Percentiles rank a stretch among this genome's conserved stretches.
phyloP scores from a whole-genome alignment of 2,888 invertebrate genomes.

The Drosophila anomalata region DNA sequence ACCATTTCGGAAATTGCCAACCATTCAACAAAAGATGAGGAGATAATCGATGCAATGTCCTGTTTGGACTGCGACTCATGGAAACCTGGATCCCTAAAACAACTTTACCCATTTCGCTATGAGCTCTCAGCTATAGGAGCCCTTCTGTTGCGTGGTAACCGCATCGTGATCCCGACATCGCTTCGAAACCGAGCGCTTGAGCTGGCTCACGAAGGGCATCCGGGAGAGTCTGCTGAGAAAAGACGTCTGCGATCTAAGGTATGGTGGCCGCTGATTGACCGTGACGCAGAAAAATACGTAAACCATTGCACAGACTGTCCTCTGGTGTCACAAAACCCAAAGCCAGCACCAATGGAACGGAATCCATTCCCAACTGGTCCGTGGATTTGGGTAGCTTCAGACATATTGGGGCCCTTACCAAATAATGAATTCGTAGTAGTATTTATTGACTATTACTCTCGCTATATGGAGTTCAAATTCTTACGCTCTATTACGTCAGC shows the following conservation, averaged over 20 bases:
- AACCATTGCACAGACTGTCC: not conserved
- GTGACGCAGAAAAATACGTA: not conserved
- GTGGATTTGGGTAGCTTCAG: slow-evolving; percentile 1
- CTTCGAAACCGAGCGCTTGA: slow-evolving; percentile 8
- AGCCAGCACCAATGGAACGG: not conserved
- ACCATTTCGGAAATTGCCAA: not conserved
- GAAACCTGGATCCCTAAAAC: not conserved
- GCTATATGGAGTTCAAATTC: too few species aligned
- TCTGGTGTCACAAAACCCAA: not conserved
- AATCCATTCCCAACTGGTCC: not conserved
- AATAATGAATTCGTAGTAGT: not conserved
- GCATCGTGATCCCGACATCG: slow-evolving; percentile 6
- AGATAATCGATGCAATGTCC: not conserved
- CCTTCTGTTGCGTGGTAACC: slow-evolving; percentile 13
- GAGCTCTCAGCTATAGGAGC: slow-evolving; percentile 10
- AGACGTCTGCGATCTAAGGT: slow-evolving; percentile 25
- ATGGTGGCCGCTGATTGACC: slow-evolving; percentile 1
- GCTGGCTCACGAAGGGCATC: slow-evolving; percentile 23
- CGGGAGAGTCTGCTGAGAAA: slow-evolving; percentile 27
- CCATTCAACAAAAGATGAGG: not conserved
- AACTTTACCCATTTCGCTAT: too few species aligned
- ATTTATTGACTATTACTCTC: too few species aligned
- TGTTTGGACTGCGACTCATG: not conserved
- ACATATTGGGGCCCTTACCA: not conserved
- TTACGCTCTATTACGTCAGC: too few species aligned